These are phyloP conservation scores for Sycophila sp. DNA, from an alignment of 1,140 invertebrate genomes.

Conservation along the genomic window DNA sequence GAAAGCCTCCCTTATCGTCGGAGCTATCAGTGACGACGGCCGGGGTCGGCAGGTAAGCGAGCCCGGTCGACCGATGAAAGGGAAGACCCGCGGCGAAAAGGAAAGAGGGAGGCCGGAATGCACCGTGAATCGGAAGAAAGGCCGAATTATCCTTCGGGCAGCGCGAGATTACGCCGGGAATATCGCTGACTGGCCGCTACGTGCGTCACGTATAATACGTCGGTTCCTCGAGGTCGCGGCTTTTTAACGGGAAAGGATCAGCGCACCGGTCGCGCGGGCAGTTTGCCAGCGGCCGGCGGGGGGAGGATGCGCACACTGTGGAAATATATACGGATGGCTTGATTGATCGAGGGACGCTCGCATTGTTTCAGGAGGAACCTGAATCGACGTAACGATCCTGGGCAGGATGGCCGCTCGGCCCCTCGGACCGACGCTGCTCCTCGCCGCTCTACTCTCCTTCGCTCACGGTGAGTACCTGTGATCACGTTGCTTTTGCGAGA, in stretches of 20 bases:
- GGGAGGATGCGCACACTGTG: not conserved
- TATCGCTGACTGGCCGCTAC: not conserved
- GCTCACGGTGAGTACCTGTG: conserved; percentile 65
- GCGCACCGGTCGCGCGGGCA: not conserved
- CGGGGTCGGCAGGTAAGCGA: not conserved
- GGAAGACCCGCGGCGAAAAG: not conserved
- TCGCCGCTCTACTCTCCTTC: conserved; percentile 63
- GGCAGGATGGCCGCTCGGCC: conserved; percentile 63
- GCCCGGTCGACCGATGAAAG: not conserved
- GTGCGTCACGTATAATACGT: no score
- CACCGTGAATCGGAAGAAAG: no score
- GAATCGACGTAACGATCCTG: conserved; percentile 67
- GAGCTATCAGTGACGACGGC: not conserved
- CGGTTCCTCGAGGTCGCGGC: not conserved
- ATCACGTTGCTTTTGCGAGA: no score
- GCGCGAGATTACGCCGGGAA: not conserved
- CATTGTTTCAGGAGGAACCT: conserved; percentile 63
- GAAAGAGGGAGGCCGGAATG: not conserved
- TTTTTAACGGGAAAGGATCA: not conserved
- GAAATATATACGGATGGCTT: conserved; percentile 32
- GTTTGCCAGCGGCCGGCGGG: not conserved
- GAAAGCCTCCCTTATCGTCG: no score
- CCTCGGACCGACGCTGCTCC: conserved; percentile 59
- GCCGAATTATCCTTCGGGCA: no score
- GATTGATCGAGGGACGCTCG: conserved; percentile 56